Base-by-base conservation (phyloP, 2,888 invertebrate species). In the Merodon equestris region DNA sequence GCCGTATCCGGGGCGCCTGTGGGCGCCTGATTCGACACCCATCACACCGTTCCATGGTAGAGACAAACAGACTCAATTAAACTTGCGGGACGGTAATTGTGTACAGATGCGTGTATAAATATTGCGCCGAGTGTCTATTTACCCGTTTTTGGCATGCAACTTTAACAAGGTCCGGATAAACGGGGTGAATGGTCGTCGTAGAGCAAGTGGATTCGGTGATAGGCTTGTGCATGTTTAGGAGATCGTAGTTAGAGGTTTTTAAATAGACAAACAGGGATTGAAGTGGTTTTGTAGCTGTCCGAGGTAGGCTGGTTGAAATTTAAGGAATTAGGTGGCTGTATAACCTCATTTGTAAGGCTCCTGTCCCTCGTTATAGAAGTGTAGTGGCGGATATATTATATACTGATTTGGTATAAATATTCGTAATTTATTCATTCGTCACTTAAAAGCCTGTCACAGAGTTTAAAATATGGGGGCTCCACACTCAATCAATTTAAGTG, bases 81-180 rank as follows among this genome's bases (percentile, higher is more conserved):
- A 74, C 64, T 56, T 64, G 74, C 74, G 74, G 74, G 56, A 44
- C 45, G 58, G 74, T 74, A 70, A 79, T 74, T 79, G 74, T 79
- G 74, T 74, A 40, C 74, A 70, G 79, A 74, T 70, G 79, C 74
- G 64, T 74, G 27, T 79, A 56, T 74, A 79, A 79, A 74, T 70
- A 79, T 79, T 67, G 53, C 54, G 63, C 64, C 51, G 38, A 9
- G 13, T 61, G 51, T 60, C 48, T 67, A 61, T 75, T 51, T 73
- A 53, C 48, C 51, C 61, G 53, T 47, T 57, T n/a, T 48, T 58
- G 19, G 50, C 14, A 61, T 61, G 53, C 66, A 67, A 61, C 50
- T 61, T 67, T 56, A 63, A 57, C 61, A 71, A 50, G 54, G 64
- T 53, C 44, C 27, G 27, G 27, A 27, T 27, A 27, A 27, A 27